These are phyloP conservation scores for Petroica traversi DNA, from an alignment of 2,113 vertebrate species.

Conservation along the genomic window DNA sequence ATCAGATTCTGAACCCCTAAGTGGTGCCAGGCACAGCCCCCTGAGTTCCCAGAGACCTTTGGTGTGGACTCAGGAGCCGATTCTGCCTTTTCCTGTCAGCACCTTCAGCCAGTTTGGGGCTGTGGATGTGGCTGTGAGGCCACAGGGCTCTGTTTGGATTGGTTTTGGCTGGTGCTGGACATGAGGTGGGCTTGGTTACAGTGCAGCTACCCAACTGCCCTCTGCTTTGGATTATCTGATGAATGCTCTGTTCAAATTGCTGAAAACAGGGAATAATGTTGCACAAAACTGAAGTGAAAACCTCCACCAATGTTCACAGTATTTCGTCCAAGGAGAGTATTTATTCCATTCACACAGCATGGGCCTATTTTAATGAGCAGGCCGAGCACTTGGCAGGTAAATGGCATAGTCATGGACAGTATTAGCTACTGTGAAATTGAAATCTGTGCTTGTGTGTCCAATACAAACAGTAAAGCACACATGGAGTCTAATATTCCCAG, in stretches of 20 bases:
- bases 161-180: neutral
- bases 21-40: neutral
- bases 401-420: neutral
- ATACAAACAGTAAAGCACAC: neutral
- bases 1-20: neutral
- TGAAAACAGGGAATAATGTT: neutral
- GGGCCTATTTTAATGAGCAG: conserved; percentile 18
- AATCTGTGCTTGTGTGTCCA: neutral
- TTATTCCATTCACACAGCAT: neutral
- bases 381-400: conserved; percentile 28
- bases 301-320: neutral
- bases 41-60: neutral
- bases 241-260: neutral
- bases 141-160: neutral
- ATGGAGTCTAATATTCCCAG: neutral
- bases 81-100: neutral
- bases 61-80: neutral
- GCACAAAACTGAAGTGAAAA: neutral
- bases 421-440: conserved; percentile 16
- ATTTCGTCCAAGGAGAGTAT: neutral
- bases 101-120: neutral
- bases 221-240: neutral
- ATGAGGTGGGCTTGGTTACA: fast-evolving
- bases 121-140: neutral
- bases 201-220: neutral